Conservation (phyloP, 2,888 invertebrate genomes). For the Apodemia zela region DNA sequence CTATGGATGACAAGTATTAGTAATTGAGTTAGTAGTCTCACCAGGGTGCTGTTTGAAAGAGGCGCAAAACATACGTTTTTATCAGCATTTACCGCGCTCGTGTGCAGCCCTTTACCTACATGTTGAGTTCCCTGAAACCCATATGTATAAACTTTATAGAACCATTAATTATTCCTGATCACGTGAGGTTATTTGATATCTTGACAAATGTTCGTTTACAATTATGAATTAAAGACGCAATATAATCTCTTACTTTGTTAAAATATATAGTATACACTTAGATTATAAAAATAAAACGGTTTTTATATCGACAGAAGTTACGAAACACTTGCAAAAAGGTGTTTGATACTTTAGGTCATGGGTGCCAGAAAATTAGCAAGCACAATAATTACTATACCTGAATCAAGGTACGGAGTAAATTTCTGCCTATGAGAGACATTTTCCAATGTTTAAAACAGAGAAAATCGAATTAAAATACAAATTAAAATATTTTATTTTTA, state of each 20-base stretch:
- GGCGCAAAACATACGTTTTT: constrained; percentile 70
- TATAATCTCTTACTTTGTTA: not conserved
- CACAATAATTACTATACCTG: constrained; percentile 54
- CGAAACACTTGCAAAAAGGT: constrained; percentile 51
- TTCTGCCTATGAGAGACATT: constrained; percentile 68
- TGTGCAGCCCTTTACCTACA: constrained; percentile 63
- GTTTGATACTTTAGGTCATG: not conserved
- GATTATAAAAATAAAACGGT: not conserved
- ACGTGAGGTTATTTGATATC: constrained; percentile 38
- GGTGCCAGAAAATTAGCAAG: constrained; percentile 9
- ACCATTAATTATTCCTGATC: constrained; percentile 29
- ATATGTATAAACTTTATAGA: constrained; percentile 12
- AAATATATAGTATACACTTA: not conserved
- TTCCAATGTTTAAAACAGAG: constrained; percentile 28
- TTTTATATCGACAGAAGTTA: constrained; percentile 42
- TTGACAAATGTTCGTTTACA: not conserved
- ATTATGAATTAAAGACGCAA: not conserved
- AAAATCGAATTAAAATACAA: not conserved
- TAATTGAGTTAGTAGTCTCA: constrained; percentile 72
- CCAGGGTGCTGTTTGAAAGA: constrained; percentile 60
- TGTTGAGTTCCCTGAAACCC: constrained; percentile 64
- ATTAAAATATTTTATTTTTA: not conserved
- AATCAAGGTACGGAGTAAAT: constrained; percentile 57
- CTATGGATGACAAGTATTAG: constrained; percentile 47
- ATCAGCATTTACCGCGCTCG: constrained; percentile 61